Evolutionary conservation across 2,888 invertebrate species (phyloP).

Genomic region (Cheilosia vulpina): DNA sequence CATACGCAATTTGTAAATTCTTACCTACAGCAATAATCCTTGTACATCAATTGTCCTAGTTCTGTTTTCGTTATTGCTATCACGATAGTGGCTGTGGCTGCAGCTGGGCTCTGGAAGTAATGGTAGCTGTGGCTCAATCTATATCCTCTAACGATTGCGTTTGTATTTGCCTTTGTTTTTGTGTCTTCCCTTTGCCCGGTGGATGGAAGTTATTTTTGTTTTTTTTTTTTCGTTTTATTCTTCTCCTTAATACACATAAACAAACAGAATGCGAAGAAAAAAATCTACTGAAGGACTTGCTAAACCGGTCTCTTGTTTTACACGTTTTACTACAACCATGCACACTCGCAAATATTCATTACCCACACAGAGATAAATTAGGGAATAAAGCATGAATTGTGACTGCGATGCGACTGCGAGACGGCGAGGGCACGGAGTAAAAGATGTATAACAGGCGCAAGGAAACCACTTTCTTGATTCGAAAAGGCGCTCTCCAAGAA

Average conservation of each 20-base stretch:
- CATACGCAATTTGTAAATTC: conserved; percentile 50
- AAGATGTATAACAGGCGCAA: conserved; percentile 45
- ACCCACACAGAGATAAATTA: conserved; percentile 37
- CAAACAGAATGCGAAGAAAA: not conserved
- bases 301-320: conserved; percentile 57
- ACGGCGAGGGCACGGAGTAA: conserved; percentile 1
- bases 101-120: not conserved
- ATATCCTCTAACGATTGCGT: conserved; percentile 45
- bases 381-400: conserved; percentile 37
- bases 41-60: conserved; percentile 58
- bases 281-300: conserved; percentile 48
- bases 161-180: conserved; percentile 1
- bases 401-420: not conserved
- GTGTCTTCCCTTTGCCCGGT: not conserved
- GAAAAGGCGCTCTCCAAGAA: conserved; percentile 13
- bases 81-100: not conserved
- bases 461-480: conserved; percentile 46
- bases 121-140: conserved; percentile 27
- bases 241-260: conserved; percentile 21
- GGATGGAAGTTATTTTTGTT: not conserved
- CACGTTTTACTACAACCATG: conserved; percentile 28
- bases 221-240: not conserved
- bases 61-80: conserved; percentile 14
- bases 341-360: conserved; percentile 36
- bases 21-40: conserved; percentile 63